Evolutionary conservation across 2,888 invertebrate species (phyloP).

Genomic region (Slavum lentiscoides): DNA sequence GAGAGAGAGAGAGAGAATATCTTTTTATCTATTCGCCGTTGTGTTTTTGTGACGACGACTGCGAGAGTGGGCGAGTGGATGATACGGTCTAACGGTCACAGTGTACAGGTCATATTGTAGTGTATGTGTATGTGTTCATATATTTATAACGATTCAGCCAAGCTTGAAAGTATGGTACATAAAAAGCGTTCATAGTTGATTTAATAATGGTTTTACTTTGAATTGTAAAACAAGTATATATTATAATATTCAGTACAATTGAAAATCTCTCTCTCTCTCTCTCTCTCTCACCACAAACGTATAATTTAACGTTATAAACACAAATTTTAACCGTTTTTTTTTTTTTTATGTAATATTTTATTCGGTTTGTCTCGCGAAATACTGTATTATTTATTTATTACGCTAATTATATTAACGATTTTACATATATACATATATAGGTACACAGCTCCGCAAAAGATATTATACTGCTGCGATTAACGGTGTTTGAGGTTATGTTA

Average conservation of each 20-base stretch:
- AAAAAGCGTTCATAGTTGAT: constrained; percentile 36
- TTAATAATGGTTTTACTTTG: constrained; percentile 14
- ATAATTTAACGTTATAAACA: too few relatives aligned
- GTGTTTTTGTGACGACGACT: constrained; percentile 38
- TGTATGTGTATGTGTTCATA: not conserved
- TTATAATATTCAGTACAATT: constrained; percentile 3
- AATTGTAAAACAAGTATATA: constrained; percentile 10
- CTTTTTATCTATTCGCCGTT: constrained; percentile 46
- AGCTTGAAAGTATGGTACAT: constrained; percentile 40
- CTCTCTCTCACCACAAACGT: too few relatives aligned
- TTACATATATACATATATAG: not conserved
- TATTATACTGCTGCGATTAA: too few relatives aligned
- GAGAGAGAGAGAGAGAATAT: not conserved
- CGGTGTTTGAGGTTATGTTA: too few relatives aligned
- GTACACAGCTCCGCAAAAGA: too few relatives aligned
- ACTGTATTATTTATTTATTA: too few relatives aligned
- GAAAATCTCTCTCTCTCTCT: not conserved
- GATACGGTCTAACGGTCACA: constrained; percentile 47
- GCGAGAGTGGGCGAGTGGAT: constrained; percentile 38
- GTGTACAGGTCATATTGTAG: not conserved
- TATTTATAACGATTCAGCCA: constrained; percentile 17
- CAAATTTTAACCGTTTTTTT: too few relatives aligned
- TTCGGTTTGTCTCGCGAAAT: too few relatives aligned
- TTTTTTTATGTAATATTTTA: too few relatives aligned
- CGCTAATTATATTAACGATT: too few relatives aligned